Evolutionary conservation across 2,797 vertebrate species (phyloP).

Genomic region (Tolypeutes matacus): DNA sequence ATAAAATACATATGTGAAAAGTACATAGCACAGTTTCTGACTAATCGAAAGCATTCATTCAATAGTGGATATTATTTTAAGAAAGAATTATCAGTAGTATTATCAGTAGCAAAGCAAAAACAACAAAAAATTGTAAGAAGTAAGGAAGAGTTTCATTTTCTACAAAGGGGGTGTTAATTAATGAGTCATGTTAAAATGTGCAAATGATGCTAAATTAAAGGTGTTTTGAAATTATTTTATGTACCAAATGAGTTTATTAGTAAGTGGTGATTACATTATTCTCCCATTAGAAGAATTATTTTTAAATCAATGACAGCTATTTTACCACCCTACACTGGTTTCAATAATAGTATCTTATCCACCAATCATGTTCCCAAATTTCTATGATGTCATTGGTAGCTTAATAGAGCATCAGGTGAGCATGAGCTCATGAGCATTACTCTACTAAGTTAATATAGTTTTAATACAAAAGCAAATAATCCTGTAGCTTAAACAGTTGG

Average conservation of each 20-base stretch:
- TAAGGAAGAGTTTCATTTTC: background rate
- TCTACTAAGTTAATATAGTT: background rate
- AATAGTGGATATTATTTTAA: background rate
- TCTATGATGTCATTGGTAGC: background rate
- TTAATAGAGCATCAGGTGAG: background rate
- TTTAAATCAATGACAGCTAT: background rate
- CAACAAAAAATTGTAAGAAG: background rate
- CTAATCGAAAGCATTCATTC: background rate
- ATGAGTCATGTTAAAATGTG: slow-evolving; percentile 5
- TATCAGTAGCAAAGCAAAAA: background rate
- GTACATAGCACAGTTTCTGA: background rate
- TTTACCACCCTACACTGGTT: background rate
- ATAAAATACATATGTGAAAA: background rate
- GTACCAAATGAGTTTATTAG: background rate
- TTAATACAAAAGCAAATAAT: background rate
- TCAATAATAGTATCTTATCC: background rate
- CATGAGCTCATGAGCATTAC: too few species aligned
- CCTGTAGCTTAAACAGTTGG: background rate
- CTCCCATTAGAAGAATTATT: background rate
- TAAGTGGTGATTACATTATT: background rate
- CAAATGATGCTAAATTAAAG: slow-evolving; percentile 30
- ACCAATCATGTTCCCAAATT: background rate
- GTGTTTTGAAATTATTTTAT: slow-evolving; percentile 24
- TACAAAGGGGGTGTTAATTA: background rate
- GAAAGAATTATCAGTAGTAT: background rate